A percentile compares a stretch with the other conserved stretches of the same genome.
Evolutionary conservation across 2,888 invertebrate genomes (phyloP).

Genomic region (Platycheirus albimanus): DNA sequence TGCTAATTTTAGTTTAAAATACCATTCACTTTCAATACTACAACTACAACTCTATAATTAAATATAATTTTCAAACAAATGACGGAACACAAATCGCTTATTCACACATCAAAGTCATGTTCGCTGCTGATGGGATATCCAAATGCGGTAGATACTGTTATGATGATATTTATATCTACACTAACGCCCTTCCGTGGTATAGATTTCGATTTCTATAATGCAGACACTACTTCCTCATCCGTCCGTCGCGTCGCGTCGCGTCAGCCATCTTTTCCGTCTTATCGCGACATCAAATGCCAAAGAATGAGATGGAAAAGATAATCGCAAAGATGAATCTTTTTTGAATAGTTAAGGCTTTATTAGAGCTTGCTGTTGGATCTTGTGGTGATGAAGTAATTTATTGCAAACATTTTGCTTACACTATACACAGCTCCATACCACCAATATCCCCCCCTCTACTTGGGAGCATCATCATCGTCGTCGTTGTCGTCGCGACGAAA

Average conservation of each 20-base stretch:
- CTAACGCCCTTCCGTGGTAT: constrained; percentile 8
- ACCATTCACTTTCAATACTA: constrained; percentile 1
- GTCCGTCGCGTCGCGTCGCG: no score
- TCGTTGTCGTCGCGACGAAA: not conserved
- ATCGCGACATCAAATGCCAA: not conserved
- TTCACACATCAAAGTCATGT: not conserved
- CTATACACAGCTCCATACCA: not conserved
- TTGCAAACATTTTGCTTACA: constrained; percentile 9
- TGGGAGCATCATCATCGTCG: not conserved
- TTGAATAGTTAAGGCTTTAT: constrained; percentile 38
- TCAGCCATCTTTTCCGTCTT: no score
- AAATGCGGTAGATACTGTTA: not conserved
- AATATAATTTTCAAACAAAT: constrained; percentile 15
- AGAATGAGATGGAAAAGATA: constrained; percentile 8
- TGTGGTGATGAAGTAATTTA: constrained; percentile 31
- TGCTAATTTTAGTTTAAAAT: not conserved
- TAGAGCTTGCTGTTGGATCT: not conserved
- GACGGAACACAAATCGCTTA: constrained; percentile 12
- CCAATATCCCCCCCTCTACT: not conserved
- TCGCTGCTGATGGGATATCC: not conserved
- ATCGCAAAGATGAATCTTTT: constrained; percentile 22
- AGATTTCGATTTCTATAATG: not conserved
- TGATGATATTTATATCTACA: not conserved
- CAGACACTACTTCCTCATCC: constrained; percentile 45
- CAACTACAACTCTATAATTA: not conserved